phyloP scores from a whole-genome alignment of 2,888 invertebrate species.

The Drosophila subquinaria region DNA sequence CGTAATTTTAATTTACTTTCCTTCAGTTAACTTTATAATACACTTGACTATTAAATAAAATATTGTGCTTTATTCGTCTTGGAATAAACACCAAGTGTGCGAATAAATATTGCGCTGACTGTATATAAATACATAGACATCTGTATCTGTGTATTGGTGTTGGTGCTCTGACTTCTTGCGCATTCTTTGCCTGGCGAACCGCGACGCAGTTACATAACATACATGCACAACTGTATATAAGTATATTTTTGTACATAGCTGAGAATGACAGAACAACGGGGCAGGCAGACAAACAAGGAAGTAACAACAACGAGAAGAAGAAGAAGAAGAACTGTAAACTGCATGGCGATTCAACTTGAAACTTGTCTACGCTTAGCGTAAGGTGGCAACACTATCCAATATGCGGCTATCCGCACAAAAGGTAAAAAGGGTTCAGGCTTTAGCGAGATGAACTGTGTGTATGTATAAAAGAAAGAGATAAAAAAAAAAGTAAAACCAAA shows the following conservation, averaged over 20 bases:
- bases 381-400: conserved; percentile 48
- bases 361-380: conserved; percentile 51
- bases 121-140: neutral
- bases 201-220: conserved; percentile 57
- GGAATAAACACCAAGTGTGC: neutral
- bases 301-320: conserved; percentile 43
- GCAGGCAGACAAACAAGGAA: conserved; percentile 53
- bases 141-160: conserved; percentile 15
- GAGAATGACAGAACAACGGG: conserved; percentile 41
- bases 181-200: conserved; percentile 56
- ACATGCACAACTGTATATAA: conserved; percentile 15
- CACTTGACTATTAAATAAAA: too few species aligned
- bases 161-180: conserved; percentile 49
- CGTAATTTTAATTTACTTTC: too few species aligned
- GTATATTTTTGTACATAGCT: conserved; percentile 23
- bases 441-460: conserved; percentile 35
- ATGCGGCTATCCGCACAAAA: conserved; percentile 30
- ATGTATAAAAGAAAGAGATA: conserved; percentile 2
- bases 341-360: conserved; percentile 50
- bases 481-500: conserved; percentile 50
- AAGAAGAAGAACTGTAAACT: conserved; percentile 22
- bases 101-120: neutral
- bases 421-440: conserved; percentile 54
- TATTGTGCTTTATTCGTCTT: too few species aligned
- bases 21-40: too few species aligned